Conservation (phyloP, 2,113 vertebrate genomes). For the Chloropsis cyanopogon region DNA sequence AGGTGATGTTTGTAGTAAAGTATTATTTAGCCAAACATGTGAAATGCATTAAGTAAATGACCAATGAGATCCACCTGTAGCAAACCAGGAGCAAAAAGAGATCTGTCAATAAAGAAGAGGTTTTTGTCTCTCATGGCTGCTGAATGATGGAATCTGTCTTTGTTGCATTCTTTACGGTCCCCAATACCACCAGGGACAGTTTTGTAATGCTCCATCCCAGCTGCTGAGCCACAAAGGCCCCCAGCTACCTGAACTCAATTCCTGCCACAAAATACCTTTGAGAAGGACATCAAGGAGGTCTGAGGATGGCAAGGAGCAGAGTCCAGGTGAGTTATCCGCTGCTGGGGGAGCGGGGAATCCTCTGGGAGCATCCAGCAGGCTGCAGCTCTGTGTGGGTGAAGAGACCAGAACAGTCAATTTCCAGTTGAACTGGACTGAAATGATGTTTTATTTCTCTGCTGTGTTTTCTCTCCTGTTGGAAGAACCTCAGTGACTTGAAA, state of each 20-base stretch:
- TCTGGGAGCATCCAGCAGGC: neutral
- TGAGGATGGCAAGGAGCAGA: neutral
- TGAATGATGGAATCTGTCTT: too few relatives aligned
- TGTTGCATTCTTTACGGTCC: too few relatives aligned
- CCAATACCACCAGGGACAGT: too few relatives aligned
- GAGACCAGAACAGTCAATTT: neutral
- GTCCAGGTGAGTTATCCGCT: neutral
- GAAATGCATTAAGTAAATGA: too few relatives aligned
- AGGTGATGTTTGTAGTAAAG: too few relatives aligned
- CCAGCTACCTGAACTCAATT: fast-evolving
- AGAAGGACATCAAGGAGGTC: neutral
- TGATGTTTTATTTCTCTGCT: neutral
- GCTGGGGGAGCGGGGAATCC: neutral
- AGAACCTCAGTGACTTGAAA: neutral
- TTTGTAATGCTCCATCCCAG: too few relatives aligned
- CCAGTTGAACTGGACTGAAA: neutral
- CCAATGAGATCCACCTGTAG: too few relatives aligned
- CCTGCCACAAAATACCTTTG: neutral
- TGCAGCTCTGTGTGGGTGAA: neutral
- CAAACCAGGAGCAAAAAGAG: too few relatives aligned
- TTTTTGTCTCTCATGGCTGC: too few relatives aligned
- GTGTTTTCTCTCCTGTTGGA: neutral
- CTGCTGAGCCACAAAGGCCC: neutral
- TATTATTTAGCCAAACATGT: too few relatives aligned
- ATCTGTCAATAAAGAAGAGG: too few relatives aligned